A percentile compares a stretch with the other conserved stretches of the same genome.
Conservation (phyloP, 2,888 invertebrate genomes). For the Tipula confusa region DNA sequence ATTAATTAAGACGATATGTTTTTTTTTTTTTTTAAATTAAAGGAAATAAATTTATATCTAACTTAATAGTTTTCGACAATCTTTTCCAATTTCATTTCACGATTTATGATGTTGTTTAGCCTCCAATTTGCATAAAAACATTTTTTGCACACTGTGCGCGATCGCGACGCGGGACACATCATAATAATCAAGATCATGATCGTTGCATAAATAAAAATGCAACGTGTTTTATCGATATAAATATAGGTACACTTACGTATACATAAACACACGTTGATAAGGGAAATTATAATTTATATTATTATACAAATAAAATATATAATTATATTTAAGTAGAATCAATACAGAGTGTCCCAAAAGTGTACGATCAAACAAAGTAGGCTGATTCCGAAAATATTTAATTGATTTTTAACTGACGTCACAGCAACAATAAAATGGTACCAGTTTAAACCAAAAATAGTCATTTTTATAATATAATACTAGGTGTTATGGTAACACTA, state of each 20-base stretch:
- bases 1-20: not conserved
- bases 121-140: not conserved
- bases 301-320: not conserved
- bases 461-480: too few species aligned
- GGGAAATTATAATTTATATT: slow-evolving; percentile 25
- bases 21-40: not conserved
- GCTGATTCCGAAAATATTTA: too few species aligned
- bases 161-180: not conserved
- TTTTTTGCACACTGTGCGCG: not conserved
- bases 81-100: not conserved
- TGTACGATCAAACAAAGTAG: too few species aligned
- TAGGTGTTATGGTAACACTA: too few species aligned
- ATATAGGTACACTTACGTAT: not conserved
- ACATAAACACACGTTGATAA: not conserved
- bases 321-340: not conserved
- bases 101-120: not conserved
- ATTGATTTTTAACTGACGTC: too few species aligned
- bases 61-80: not conserved
- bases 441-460: too few species aligned
- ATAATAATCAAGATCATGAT: not conserved
- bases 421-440: too few species aligned
- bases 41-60: not conserved
- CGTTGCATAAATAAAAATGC: not conserved
- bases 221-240: not conserved
- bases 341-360: not conserved